Evolutionary conservation across 2,113 vertebrate genomes (phyloP).

Genomic region (Emydura subglobosa): DNA sequence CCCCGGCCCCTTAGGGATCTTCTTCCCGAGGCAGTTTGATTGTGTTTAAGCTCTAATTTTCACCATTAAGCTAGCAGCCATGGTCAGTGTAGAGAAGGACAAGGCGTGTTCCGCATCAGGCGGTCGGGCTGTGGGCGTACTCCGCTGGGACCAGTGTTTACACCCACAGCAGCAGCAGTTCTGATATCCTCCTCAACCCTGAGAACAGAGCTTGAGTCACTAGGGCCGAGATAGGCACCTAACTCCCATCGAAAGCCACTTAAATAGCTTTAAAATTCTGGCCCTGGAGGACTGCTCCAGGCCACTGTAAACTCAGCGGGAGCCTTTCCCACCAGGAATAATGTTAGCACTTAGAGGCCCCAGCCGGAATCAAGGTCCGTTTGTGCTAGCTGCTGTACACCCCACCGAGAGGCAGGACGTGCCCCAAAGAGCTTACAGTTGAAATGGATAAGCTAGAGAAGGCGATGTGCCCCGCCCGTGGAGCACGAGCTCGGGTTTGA

Average conservation of each 20-base stretch:
- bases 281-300: background rate
- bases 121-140: background rate
- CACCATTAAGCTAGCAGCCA: background rate
- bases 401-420: background rate
- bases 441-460: background rate
- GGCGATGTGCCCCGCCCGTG: rapidly evolving
- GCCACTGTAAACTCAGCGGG: background rate
- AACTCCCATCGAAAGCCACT: background rate
- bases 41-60: rapidly evolving
- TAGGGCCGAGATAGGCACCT: no score
- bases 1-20: rapidly evolving
- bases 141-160: background rate
- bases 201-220: background rate
- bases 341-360: rapidly evolving
- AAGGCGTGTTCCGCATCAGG: background rate
- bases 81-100: background rate
- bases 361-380: rapidly evolving
- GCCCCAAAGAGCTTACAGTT: background rate
- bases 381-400: background rate
- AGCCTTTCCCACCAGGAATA: background rate
- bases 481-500: background rate
- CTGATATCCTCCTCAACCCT: background rate
- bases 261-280: background rate
- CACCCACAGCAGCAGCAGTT: background rate
- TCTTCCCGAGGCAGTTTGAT: background rate